Conservation (phyloP, 2,113 vertebrate species). For the Oxyura jamaicensis region DNA sequence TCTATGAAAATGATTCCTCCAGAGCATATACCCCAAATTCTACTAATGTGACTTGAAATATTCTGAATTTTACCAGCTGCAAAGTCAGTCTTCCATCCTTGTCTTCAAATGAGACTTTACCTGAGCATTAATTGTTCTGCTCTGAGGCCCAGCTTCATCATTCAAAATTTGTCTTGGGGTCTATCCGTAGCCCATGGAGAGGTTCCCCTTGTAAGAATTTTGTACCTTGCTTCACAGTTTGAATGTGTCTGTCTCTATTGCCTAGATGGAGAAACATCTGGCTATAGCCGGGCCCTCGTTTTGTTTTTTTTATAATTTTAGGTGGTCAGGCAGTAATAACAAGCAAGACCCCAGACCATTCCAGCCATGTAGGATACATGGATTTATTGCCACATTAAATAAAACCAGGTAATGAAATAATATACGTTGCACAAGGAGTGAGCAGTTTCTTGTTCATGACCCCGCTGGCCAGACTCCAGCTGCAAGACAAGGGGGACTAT, state of each 20-base stretch:
- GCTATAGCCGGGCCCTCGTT: background rate
- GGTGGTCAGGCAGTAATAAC: background rate
- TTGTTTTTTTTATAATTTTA: too few species aligned
- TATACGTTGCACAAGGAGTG: background rate
- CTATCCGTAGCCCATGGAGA: background rate
- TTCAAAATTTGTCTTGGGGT: background rate
- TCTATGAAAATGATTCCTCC: background rate
- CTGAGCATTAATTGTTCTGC: too few species aligned
- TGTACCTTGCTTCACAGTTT: background rate
- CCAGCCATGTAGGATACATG: background rate
- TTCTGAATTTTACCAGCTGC: background rate
- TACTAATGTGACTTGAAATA: background rate
- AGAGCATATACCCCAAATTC: background rate
- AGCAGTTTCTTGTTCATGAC: background rate
- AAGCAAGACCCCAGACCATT: background rate
- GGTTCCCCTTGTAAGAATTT: background rate
- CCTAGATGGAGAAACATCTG: background rate
- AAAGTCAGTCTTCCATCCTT: background rate
- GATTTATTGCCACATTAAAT: constrained; percentile 16
- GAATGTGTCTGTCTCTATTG: background rate
- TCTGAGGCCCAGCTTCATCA: background rate
- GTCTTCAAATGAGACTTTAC: background rate
- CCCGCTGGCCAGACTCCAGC: constrained; percentile 5
- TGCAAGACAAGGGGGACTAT: background rate
- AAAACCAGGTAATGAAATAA: constrained; percentile 1